phyloP scores from a whole-genome alignment of 1,140 invertebrate genomes.

The Chironomus striatipennis region DNA sequence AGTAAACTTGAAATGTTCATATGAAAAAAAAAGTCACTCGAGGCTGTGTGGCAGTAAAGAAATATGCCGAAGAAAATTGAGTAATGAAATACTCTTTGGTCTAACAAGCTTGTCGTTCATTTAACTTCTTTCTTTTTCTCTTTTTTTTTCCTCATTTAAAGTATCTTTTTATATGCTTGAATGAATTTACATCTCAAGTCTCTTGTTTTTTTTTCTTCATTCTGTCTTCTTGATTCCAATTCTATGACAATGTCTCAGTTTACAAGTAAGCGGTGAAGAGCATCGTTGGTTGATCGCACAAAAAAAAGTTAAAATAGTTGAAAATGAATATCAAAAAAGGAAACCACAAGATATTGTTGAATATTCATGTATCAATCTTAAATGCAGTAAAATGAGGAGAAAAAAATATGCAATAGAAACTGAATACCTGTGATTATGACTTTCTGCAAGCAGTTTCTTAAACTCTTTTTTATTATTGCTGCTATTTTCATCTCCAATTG shows the following conservation, averaged over 20 bases:
- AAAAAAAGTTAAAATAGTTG: neutral
- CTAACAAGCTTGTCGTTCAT: slow-evolving; percentile 12
- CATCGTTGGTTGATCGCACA: neutral
- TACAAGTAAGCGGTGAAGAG: neutral
- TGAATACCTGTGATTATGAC: neutral
- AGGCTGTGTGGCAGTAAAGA: neutral
- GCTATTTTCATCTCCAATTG: too few species aligned
- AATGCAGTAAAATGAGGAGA: neutral
- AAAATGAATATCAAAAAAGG: neutral
- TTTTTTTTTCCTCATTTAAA: neutral
- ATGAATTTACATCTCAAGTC: neutral
- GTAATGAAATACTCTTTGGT: slow-evolving; percentile 7
- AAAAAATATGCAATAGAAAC: slow-evolving; percentile 8
- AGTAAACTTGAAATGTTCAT: neutral
- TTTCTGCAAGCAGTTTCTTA: neutral
- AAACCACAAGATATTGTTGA: neutral
- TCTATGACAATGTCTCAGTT: neutral
- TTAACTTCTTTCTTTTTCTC: neutral
- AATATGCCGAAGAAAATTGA: slow-evolving; percentile 13
- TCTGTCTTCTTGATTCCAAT: neutral
- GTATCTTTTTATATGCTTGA: neutral
- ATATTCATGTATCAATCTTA: neutral
- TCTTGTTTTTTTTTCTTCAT: neutral
- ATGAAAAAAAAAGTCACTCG: neutral
- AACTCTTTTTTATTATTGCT: too few species aligned